Evolutionary conservation across 1,140 invertebrate genomes (phyloP).

Genomic region (Calephelis nemesis): DNA sequence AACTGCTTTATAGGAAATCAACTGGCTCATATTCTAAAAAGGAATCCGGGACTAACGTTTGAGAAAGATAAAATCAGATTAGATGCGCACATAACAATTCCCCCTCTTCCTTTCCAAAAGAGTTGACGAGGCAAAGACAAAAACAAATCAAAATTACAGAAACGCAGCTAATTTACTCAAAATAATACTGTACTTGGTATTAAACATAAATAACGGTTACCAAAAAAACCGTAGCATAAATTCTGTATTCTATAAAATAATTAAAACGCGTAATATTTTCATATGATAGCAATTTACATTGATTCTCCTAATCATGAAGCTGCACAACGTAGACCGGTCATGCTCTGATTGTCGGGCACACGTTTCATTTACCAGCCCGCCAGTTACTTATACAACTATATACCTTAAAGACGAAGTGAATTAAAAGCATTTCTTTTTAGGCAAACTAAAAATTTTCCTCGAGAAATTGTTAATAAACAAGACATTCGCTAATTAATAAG

Average conservation of each 20-base stretch:
- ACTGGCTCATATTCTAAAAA: too few relatives aligned
- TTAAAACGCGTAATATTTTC: conserved; percentile 9
- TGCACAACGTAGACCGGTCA: conserved; percentile 50
- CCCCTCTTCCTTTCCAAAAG: too few relatives aligned
- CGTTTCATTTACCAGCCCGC: conserved; percentile 64
- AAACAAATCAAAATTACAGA: too few relatives aligned
- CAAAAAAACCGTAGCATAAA: too few relatives aligned
- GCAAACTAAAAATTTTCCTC: not conserved
- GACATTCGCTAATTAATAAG: conserved; percentile 1
- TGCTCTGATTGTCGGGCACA: conserved; percentile 57
- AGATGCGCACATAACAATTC: too few relatives aligned
- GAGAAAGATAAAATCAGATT: too few relatives aligned
- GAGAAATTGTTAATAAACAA: conserved; percentile 2
- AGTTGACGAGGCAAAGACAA: too few relatives aligned
- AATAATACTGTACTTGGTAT: too few relatives aligned
- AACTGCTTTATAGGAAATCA: too few relatives aligned
- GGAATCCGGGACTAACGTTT: too few relatives aligned
- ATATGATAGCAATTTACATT: conserved; percentile 41
- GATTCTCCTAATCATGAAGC: conserved; percentile 60
- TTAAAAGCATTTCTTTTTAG: conserved; percentile 4
- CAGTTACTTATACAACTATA: conserved; percentile 50
- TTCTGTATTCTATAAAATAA: not conserved
- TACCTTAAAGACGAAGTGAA: conserved; percentile 16
- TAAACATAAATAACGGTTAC: too few relatives aligned
- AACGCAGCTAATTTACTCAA: too few relatives aligned